Percentiles rank a stretch among this genome's conserved stretches.
Conservation (phyloP, 2,888 invertebrate genomes). For the Apodemia duryi region DNA sequence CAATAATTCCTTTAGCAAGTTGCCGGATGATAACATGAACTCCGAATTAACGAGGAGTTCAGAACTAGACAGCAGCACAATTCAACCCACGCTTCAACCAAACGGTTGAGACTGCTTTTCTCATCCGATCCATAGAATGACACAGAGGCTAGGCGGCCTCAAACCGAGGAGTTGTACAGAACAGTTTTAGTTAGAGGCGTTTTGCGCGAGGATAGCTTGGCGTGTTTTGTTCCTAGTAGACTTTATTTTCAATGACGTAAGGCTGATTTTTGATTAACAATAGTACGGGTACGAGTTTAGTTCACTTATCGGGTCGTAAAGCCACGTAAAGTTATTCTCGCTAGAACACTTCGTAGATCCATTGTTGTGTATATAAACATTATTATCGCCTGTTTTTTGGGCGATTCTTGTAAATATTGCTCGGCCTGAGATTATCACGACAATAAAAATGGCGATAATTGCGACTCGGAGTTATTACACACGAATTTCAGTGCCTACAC, state of each 20-base stretch:
- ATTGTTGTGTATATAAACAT: conserved; percentile 46
- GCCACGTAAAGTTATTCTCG: conserved; percentile 58
- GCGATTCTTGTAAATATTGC: conserved; percentile 45
- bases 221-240: conserved; percentile 72
- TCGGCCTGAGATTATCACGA: conserved; percentile 53
- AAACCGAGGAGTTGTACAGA: conserved; percentile 26
- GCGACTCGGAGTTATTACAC: conserved; percentile 13
- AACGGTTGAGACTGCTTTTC: conserved; percentile 57
- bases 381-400: conserved; percentile 40
- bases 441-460: conserved; percentile 45
- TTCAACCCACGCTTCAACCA: conserved; percentile 65
- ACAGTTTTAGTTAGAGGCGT: conserved; percentile 27
- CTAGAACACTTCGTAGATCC: conserved; percentile 28
- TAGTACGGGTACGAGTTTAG: conserved; percentile 63
- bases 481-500: conserved; percentile 48
- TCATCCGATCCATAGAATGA: conserved; percentile 43
- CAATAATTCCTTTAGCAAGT: conserved; percentile 51
- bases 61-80: conserved; percentile 57
- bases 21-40: conserved; percentile 74
- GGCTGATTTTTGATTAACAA: conserved; percentile 67
- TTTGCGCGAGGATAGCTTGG: conserved; percentile 57
- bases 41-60: conserved; percentile 53
- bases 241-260: conserved; percentile 65
- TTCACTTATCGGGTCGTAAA: conserved; percentile 36
- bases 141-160: conserved; percentile 67